These are phyloP conservation scores for Pterophyllum scalare DNA, from an alignment of 2,113 vertebrate species.

Conservation along the genomic window DNA sequence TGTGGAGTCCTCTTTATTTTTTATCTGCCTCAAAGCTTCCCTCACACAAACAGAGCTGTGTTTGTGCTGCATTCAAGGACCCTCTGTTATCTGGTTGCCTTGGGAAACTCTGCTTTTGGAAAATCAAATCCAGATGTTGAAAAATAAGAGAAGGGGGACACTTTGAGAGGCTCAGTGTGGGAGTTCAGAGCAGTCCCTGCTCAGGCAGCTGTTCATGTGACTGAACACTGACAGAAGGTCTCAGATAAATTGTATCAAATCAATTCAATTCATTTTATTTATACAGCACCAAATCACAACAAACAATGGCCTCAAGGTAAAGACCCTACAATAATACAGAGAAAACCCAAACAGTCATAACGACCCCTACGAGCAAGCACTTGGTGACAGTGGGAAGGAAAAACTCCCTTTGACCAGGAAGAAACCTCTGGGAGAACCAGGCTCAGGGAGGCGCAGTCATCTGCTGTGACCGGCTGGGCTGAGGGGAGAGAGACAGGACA, in stretches of 20 bases:
- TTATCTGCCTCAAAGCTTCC: not conserved
- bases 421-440: too few relatives aligned
- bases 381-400: too few relatives aligned
- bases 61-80: not conserved
- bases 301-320: too few relatives aligned
- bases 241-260: not conserved
- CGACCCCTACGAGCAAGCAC: too few relatives aligned
- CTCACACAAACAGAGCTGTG: not conserved
- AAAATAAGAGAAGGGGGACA: constrained; percentile 4
- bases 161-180: not conserved
- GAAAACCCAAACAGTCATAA: too few relatives aligned
- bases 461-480: too few relatives aligned
- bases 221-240: not conserved
- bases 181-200: not conserved
- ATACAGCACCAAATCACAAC: too few relatives aligned
- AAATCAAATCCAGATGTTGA: not conserved
- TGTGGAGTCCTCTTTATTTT: not conserved
- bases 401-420: too few relatives aligned
- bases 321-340: too few relatives aligned
- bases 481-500: too few relatives aligned
- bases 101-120: not conserved
- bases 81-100: not conserved
- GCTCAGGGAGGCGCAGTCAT: too few relatives aligned
- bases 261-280: too few relatives aligned
- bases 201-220: not conserved